Evolutionary conservation across 2,797 vertebrate species (phyloP).

Genomic region (Falco peregrinus): DNA sequence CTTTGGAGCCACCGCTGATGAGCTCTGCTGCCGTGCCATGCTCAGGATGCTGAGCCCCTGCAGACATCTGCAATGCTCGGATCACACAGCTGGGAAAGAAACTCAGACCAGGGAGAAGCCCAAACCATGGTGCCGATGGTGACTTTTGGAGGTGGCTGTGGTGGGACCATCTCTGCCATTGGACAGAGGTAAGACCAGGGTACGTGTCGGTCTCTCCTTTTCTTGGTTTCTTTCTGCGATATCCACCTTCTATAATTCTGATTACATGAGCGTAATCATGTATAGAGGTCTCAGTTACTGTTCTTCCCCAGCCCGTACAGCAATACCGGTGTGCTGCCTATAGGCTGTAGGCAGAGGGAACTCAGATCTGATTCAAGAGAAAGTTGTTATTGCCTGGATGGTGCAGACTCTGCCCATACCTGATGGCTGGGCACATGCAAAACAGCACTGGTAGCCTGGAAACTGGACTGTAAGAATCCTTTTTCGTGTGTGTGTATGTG

Average conservation of each 20-base stretch:
- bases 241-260: background rate
- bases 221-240: background rate
- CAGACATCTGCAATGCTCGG: background rate
- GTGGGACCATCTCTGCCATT: background rate
- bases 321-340: background rate
- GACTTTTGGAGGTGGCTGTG: background rate
- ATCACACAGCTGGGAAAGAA: background rate
- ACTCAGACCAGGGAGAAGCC: background rate
- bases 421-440: background rate
- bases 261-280: background rate
- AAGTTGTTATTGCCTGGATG: background rate
- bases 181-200: background rate
- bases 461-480: background rate
- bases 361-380: background rate
- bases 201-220: background rate
- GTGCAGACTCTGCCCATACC: background rate
- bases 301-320: background rate
- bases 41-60: background rate
- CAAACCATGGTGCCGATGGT: accelerated
- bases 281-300: background rate
- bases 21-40: background rate
- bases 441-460: background rate
- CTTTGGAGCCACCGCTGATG: background rate
- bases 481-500: background rate
- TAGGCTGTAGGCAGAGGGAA: background rate